A percentile compares a stretch with the other conserved stretches of the same genome.
phyloP scores from a whole-genome alignment of 2,797 vertebrate species.

The Notoglanidium macrostoma region DNA sequence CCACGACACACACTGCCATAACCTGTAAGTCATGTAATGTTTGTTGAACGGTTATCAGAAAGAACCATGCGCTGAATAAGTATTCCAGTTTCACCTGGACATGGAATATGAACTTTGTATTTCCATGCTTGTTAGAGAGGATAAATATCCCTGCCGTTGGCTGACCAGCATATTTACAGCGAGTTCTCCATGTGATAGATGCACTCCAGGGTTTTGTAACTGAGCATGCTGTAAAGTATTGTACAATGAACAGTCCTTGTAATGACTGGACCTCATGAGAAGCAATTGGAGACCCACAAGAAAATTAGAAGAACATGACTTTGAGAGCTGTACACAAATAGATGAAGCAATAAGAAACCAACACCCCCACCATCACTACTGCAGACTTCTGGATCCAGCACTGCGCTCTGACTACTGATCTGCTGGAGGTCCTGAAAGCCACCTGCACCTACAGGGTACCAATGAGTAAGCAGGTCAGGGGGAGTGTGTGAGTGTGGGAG shows the following conservation, averaged over 20 bases:
- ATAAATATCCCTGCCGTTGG: background rate
- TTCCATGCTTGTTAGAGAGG: background rate
- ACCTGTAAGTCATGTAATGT: background rate
- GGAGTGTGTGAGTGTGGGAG: slow-evolving; percentile 20
- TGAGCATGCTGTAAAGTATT: background rate
- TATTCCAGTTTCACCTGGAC: background rate
- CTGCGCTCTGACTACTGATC: background rate
- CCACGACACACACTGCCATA: background rate
- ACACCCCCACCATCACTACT: background rate
- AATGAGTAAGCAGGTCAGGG: slow-evolving; percentile 28
- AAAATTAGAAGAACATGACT: background rate
- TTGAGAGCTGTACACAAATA: background rate
- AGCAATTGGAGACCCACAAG: background rate
- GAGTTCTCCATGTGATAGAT: background rate
- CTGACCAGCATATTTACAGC: slow-evolving; percentile 3
- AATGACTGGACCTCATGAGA: background rate
- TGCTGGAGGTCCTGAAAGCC: background rate
- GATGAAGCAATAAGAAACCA: background rate
- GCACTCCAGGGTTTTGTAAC: background rate
- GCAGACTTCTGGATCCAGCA: background rate
- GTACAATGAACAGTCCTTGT: background rate
- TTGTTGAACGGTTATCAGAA: background rate
- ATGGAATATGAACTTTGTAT: background rate
- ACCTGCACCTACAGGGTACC: slow-evolving; percentile 35
- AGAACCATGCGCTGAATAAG: background rate